These are phyloP conservation scores for Engystomops pustulosus DNA, from an alignment of 2,113 vertebrate species.

Conservation along the genomic window DNA sequence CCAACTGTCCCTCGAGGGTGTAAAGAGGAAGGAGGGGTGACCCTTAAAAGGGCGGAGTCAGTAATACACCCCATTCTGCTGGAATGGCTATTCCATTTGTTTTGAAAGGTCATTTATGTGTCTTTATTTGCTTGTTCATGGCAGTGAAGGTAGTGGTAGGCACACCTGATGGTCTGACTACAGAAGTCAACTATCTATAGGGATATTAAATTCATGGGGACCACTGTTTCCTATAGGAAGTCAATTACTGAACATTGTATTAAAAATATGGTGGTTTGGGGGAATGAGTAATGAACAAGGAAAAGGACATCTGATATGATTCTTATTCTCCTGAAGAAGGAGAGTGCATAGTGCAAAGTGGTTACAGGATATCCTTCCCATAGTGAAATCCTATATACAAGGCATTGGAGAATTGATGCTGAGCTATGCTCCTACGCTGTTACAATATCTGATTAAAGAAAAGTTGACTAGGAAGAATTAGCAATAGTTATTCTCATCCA, in stretches of 20 bases:
- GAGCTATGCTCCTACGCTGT: no score
- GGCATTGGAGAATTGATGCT: no score
- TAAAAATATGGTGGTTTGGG: background rate
- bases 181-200: background rate
- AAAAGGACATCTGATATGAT: background rate
- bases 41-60: slow-evolving; percentile 13
- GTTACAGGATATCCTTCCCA: no score
- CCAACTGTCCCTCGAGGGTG: slow-evolving; percentile 21
- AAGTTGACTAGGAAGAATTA: no score
- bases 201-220: background rate
- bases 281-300: background rate
- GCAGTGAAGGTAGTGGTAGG: background rate
- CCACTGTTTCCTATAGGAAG: background rate
- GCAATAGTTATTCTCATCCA: no score
- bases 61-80: slow-evolving; percentile 62
- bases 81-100: background rate
- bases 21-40: slow-evolving; percentile 15
- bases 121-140: background rate
- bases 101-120: background rate
- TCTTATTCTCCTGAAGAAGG: background rate
- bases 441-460: no score
- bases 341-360: background rate
- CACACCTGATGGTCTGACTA: background rate
- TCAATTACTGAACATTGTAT: no score
- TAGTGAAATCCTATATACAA: no score